Conservation (phyloP, 2,797 vertebrate genomes). For the Bothrops alternatus region DNA sequence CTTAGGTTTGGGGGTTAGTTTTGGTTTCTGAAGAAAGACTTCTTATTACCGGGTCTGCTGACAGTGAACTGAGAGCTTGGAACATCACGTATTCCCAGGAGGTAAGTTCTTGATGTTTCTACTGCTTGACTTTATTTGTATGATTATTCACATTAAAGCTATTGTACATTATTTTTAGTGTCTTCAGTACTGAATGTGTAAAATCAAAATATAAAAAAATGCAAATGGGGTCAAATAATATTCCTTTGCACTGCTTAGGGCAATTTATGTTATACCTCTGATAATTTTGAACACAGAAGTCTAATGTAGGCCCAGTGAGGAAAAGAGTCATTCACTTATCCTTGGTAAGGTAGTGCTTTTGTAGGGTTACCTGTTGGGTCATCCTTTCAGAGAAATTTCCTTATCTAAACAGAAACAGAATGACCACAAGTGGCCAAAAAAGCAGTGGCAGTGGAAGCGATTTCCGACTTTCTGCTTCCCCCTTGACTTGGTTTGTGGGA, state of each 20-base stretch:
- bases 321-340: not conserved
- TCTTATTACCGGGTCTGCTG: slow-evolving; percentile 87
- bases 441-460: not conserved
- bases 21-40: slow-evolving; percentile 83
- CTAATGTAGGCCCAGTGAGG: not conserved
- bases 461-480: not conserved
- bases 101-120: slow-evolving; percentile 71
- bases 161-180: not conserved
- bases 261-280: not conserved
- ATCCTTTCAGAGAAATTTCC: not conserved
- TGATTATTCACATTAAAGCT: not conserved
- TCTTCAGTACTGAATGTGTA: not conserved
- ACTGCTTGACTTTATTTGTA: not conserved
- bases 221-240: not conserved
- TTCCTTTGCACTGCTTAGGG: not conserved
- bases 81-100: slow-evolving; percentile 81
- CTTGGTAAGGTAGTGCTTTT: not conserved
- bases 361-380: not conserved
- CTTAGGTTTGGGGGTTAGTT: slow-evolving; percentile 90
- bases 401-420: not conserved
- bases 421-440: not conserved
- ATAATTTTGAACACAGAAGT: not conserved
- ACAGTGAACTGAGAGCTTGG: slow-evolving; percentile 95
- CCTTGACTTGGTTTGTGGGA: not conserved
- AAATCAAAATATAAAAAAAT: not conserved